Base-by-base conservation (phyloP, 2,888 invertebrate species). In the Platycheirus albimanus region DNA sequence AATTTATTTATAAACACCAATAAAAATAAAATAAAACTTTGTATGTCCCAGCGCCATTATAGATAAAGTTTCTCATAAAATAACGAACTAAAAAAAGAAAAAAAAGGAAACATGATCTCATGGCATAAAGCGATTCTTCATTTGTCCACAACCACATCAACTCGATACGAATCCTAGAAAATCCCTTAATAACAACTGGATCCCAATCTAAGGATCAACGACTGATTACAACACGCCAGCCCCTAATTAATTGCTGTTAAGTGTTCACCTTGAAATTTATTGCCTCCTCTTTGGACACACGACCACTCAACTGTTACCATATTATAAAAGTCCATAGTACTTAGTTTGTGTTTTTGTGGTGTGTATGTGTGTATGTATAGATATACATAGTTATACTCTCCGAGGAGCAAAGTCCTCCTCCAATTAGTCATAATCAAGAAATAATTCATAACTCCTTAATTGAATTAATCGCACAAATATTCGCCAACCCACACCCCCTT, bases 381-480 rank as follows among this genome's bases (percentile, higher is more conserved):
- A n/a, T n/a, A n/a, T n/a, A n/a, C n/a, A n/a, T n/a, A n/a, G 3
- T 24, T 24, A 24, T 24, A 24, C 24, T 24, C 41, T 36, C 3
- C 30, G 8, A 45, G 45, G 52, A 47, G 33, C 36, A 63, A 58
- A 58, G 58, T 38, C 63, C 77, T 74, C 69, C 69, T 63, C 74
- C 77, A 83, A 83, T 83, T 83, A 83, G 83, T 83, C 83, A 83
- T 83, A 78, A 83, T 67, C 83, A 72, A 63, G 69, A 74, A 83
- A 83, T 83, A 83, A 83, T 83, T 83, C 83, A 83, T 78, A 83
- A 70, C 69, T 83, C 56, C 83, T 69, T 83, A 83, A 83, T 83
- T 83, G 78, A 83, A 77, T 83, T 83, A 83, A 83, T 83, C 83
- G 77, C 72, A 74, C 67, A 83, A 83, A 69, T 78, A 77, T 83